Percentiles rank a stretch among this genome's conserved stretches.
Conservation (phyloP, 2,113 vertebrate genomes). For the Zeus faber region DNA sequence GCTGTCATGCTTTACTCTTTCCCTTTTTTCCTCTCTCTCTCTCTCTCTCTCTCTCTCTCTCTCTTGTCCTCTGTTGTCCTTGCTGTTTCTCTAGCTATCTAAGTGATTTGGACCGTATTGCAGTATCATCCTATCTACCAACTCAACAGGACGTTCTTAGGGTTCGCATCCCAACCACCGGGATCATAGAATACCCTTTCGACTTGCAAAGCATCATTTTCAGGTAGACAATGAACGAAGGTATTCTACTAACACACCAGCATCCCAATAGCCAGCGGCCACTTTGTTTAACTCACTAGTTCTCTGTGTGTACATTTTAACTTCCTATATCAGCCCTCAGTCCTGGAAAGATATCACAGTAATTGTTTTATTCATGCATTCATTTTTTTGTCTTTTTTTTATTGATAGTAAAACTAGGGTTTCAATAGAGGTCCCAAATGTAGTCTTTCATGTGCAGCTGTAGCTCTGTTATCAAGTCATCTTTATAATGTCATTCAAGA, state of each 20-base stretch:
- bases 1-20: conserved; percentile 67
- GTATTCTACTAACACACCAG: conserved; percentile 30
- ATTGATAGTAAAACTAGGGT: too few relatives aligned
- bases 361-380: too few relatives aligned
- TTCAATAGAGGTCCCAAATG: too few relatives aligned
- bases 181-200: conserved; percentile 98
- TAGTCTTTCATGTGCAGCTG: too few relatives aligned
- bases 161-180: conserved; percentile 95
- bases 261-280: neutral
- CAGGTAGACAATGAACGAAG: conserved; percentile 79
- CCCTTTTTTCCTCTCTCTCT: conserved; percentile 27
- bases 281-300: conserved; percentile 3
- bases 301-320: conserved; percentile 15
- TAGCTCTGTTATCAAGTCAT: too few relatives aligned
- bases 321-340: too few relatives aligned
- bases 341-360: too few relatives aligned
- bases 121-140: conserved; percentile 90
- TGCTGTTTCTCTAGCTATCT: conserved; percentile 84
- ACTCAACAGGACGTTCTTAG: conserved; percentile 98
- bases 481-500: too few relatives aligned
- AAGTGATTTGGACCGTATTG: conserved; percentile 93
- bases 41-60: conserved; percentile 10
- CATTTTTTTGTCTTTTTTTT: too few relatives aligned
- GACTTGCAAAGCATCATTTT: conserved; percentile 99
- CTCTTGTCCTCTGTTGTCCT: conserved; percentile 45